Evolutionary conservation across 2,113 vertebrate genomes (phyloP), one percentile per base, ranked within the genome.

Genomic region (Ancistrus triradiatus): DNA sequence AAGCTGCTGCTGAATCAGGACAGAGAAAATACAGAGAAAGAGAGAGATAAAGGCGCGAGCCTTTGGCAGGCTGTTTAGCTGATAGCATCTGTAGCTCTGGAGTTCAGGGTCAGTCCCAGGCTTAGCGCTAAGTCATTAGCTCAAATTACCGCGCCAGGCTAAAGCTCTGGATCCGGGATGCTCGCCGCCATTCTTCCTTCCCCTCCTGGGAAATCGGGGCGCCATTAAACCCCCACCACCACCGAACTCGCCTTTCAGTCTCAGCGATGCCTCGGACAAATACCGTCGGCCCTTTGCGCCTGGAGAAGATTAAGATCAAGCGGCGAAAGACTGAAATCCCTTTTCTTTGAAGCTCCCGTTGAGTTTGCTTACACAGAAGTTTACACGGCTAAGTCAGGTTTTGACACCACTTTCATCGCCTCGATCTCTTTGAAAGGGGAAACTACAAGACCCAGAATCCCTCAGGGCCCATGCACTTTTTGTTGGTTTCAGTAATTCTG

Each of bases 91-190:
- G 80, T 83, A 79, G 21, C 15, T 38, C 50, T 53, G 14, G 4
- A 13, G 84, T 83, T 85, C 83, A 80, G 58, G 85, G 83, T 85
- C 82, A 85, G 83, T 73, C 85, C 37, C 80, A 78, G 83, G 86
- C 79, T 86, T 81, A 77, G 84, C 83, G 82, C 84, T 85, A 86
- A 88, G 79, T 88, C 86, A 86, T 90, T 86, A 88, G 88, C 89
- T 90, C 86, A 84, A 86, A 88, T 89, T 87, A 89, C 87, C 84
- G 27, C 13, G 65, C 80, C 78, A 42, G 78, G 31, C 70, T 48
- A 44, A 63, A 50, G 48, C 44, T 56, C 73, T 46, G 76, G 81
- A 83, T 72, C 70, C 66, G 19, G 21, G 70, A 22, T 80, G 81
- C 80, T 66, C 76, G 70, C 69, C 80, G 80, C 82, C 83, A 78